A percentile compares a stretch with the other conserved stretches of the same genome.
Conservation (phyloP, 2,113 vertebrate species). For the Desmodus rotundus region DNA sequence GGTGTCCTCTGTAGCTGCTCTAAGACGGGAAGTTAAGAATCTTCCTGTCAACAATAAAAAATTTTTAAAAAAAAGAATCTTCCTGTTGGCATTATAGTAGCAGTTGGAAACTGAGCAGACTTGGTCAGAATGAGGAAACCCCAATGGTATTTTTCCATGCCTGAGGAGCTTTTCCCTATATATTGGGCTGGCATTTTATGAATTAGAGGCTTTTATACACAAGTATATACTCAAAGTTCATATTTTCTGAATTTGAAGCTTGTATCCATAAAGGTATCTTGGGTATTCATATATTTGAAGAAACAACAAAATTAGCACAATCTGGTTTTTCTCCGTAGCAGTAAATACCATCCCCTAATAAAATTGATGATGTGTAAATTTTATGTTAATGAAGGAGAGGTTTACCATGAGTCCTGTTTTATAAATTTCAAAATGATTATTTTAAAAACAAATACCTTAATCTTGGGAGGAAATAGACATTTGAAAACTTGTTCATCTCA, state of each 20-base stretch:
- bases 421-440: background rate
- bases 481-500: background rate
- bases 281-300: background rate
- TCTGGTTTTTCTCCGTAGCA: background rate
- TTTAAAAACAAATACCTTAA: background rate
- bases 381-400: background rate
- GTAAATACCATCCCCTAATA: background rate
- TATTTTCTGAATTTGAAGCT: background rate
- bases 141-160: background rate
- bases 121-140: background rate
- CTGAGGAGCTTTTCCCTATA: background rate
- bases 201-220: background rate
- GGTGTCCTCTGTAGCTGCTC: background rate
- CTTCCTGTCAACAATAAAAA: too few species aligned
- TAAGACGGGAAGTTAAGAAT: background rate
- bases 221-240: background rate
- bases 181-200: background rate
- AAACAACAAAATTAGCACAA: background rate
- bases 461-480: background rate
- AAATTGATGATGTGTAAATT: background rate
- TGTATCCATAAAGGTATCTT: background rate
- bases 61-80: too few species aligned
- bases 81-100: background rate
- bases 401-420: background rate
- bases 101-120: background rate